phyloP scores from a whole-genome alignment of 2,797 vertebrate genomes.

The Octomys mimax region DNA sequence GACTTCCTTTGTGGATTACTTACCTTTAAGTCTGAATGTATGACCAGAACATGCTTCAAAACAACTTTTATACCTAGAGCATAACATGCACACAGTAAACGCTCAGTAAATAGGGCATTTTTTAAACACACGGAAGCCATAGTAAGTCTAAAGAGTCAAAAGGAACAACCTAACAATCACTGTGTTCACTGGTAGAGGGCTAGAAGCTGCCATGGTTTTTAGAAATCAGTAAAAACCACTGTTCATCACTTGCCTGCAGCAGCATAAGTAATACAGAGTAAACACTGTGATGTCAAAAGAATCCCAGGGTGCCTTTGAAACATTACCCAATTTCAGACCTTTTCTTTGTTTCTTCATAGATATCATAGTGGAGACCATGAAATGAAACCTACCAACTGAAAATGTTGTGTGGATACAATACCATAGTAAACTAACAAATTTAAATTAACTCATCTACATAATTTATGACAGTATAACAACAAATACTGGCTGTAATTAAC shows the following conservation, averaged over 20 bases:
- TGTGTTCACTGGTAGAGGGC: conserved; percentile 9
- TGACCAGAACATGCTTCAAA: not conserved
- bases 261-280: conserved; percentile 9
- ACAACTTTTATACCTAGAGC: not conserved
- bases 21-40: not conserved
- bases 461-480: not conserved
- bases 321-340: not conserved
- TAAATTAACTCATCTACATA: not conserved
- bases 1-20: not conserved
- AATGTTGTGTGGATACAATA: not conserved
- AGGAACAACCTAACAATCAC: not conserved
- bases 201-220: not conserved
- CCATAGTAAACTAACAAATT: not conserved
- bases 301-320: not conserved
- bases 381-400: not conserved
- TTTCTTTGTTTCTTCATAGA: not conserved
- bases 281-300: not conserved
- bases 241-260: not conserved
- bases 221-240: not conserved
- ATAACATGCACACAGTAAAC: not conserved
- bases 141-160: not conserved
- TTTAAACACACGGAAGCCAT: not conserved
- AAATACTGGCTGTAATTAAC: not conserved
- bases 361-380: not conserved
- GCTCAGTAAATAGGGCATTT: not conserved